Conservation (phyloP, 2,888 invertebrate species). For the Synanthedon tipuliformis region DNA sequence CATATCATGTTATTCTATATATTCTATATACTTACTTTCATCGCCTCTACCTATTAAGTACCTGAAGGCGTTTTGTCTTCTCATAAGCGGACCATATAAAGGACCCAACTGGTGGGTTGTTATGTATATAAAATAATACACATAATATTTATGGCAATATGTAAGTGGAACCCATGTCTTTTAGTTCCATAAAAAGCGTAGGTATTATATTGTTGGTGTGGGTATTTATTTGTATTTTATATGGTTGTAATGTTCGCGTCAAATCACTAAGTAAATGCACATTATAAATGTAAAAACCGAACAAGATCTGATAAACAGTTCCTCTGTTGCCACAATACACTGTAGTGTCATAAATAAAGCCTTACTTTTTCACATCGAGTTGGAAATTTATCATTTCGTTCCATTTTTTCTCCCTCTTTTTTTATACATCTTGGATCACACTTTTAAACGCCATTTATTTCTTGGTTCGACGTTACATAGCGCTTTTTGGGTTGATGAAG, state of each 20-base stretch:
- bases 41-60: too few species aligned
- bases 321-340: slow-evolving; percentile 42
- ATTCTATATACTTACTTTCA: too few species aligned
- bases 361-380: slow-evolving; percentile 57
- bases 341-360: slow-evolving; percentile 59
- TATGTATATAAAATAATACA: too few species aligned
- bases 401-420: slow-evolving; percentile 45
- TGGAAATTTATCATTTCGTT: slow-evolving; percentile 63
- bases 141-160: too few species aligned
- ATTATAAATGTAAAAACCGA: slow-evolving; percentile 39
- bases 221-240: too few species aligned
- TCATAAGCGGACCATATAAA: too few species aligned
- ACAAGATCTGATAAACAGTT: slow-evolving; percentile 52
- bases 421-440: slow-evolving; percentile 66
- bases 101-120: too few species aligned
- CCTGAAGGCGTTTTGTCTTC: too few species aligned
- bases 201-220: too few species aligned
- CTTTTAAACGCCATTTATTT: slow-evolving; percentile 66
- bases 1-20: too few species aligned
- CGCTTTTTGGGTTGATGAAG: slow-evolving; percentile 54
- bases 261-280: slow-evolving; percentile 32
- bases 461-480: slow-evolving; percentile 49
- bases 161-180: too few species aligned
- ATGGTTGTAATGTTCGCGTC: slow-evolving; percentile 15
- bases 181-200: too few species aligned